Evolutionary conservation across 2,888 invertebrate genomes (phyloP), one percentile per base, ranked within the genome.

Genomic region (Fragum whitleyi): DNA sequence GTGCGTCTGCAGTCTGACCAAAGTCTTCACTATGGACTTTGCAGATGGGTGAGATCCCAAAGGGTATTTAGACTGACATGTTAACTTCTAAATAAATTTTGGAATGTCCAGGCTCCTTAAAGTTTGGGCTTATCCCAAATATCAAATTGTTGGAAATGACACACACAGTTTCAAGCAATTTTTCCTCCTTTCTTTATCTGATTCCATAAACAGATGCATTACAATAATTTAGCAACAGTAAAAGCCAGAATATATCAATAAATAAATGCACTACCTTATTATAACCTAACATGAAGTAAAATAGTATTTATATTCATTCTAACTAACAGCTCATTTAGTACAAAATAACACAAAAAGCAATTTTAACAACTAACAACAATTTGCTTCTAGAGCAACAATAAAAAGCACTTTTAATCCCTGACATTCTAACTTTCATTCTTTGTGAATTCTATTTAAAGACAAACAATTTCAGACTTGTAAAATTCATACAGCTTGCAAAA

Each of bases 191-290:
- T n/a, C 65, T 32, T 21, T 62, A 23, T 1, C 42, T 70, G 32
- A 53, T 29, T 69, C 47, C 69, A 53, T 19, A 67, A 69, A 53
- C n/a, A 9, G 7, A 21, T 14, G 19, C 2, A 21, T 21, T 14
- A 65, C 23, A 36, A 5, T n/a, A 6, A 16, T 21, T 42, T 36
- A 65, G 21, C 16, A 32, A 14, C 21, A 65, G 6, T 32, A 36
- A 39, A 65, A 65, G 65, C 42, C 65, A n/a, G 65, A 39, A 42
- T n/a, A 32, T 42, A 42, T 70, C 36, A 81, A 81, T 81, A 81
- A 81, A 81, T 81, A 81, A 81, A 77, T 77, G 77, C 81, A 65
- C 73, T 68, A 72, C 67, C 36, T 26, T 57, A 75, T 39, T 57
- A 23, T 53, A 55, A 55, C 55, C 55, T 55, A 53, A 53, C 55